Evolutionary conservation across 92 coral and sea anemone genomes (phyloP).

Genomic region (Heteractis magnifica): DNA sequence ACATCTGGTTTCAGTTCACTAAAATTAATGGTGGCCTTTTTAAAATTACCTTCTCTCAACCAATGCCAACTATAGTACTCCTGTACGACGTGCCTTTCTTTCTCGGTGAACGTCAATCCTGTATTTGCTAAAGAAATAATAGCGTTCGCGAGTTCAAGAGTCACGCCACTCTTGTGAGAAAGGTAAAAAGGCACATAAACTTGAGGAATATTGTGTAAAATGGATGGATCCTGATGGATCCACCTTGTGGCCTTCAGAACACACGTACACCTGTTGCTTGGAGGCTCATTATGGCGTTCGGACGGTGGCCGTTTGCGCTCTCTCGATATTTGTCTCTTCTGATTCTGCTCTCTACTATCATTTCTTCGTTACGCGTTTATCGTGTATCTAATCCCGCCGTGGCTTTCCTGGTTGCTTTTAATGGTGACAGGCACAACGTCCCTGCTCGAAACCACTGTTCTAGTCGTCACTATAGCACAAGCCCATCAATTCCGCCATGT

Average conservation of each 20-base stretch:
- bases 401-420: too few relatives aligned
- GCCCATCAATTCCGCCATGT: too few relatives aligned
- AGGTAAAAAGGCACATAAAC: slow-evolving; percentile 20
- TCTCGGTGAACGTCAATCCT: slow-evolving; percentile 27
- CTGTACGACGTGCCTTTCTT: slow-evolving; percentile 29
- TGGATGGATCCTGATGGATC: slow-evolving; percentile 19
- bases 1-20: too few relatives aligned
- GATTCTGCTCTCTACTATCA: too few relatives aligned
- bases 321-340: too few relatives aligned
- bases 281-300: too few relatives aligned
- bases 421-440: too few relatives aligned
- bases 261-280: slow-evolving; percentile 29
- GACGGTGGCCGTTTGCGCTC: too few relatives aligned
- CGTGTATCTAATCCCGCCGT: too few relatives aligned
- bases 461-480: too few relatives aligned
- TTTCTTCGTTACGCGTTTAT: too few relatives aligned
- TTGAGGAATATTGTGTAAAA: slow-evolving; percentile 4
- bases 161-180: slow-evolving; percentile 34
- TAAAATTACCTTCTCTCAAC: slow-evolving; percentile 8
- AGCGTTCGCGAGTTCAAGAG: neutral
- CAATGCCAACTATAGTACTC: slow-evolving; percentile 15
- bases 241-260: slow-evolving; percentile 31
- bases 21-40: neutral
- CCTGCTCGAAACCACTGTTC: too few relatives aligned
- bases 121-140: slow-evolving; percentile 29